Conservation (phyloP, 2,113 vertebrate genomes). For the Osmerus eperlanus region DNA sequence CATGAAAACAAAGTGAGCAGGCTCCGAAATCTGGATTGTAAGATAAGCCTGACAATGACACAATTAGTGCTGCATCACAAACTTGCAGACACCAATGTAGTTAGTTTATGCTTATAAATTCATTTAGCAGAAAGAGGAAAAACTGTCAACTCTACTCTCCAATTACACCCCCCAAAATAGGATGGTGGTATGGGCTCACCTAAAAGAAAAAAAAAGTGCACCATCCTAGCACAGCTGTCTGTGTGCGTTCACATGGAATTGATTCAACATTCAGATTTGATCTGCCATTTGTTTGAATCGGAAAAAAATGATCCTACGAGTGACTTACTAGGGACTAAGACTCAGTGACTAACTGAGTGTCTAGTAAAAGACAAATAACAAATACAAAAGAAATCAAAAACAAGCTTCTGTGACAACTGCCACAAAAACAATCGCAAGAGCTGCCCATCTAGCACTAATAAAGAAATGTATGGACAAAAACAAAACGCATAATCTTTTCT, state of each 20-base stretch:
- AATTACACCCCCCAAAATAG: background rate
- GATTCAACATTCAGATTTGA: conserved; percentile 25
- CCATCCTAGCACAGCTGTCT: conserved; percentile 34
- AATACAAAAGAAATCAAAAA: conserved; percentile 23
- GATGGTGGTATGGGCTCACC: background rate
- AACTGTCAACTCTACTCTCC: background rate
- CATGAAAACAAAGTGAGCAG: conserved; percentile 25
- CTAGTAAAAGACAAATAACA: background rate
- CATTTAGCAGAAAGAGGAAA: background rate
- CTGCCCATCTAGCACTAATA: conserved; percentile 37
- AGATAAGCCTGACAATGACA: background rate
- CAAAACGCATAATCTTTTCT: conserved; percentile 27
- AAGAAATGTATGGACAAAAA: conserved; percentile 31
- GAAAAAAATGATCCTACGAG: conserved; percentile 29
- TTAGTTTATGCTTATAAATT: too few species aligned
- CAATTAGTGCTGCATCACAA: background rate
- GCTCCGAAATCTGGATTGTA: background rate
- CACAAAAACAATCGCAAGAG: conserved; percentile 30
- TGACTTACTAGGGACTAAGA: conserved; percentile 21
- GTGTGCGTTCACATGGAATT: conserved; percentile 35
- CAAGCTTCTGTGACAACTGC: conserved; percentile 8
- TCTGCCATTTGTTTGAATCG: conserved; percentile 12
- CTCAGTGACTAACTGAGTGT: background rate
- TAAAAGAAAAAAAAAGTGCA: conserved; percentile 46
- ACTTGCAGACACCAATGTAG: background rate